Evolutionary conservation across 2,113 vertebrate genomes (phyloP), one percentile per base, ranked within the genome.

Genomic region (Pseudorectes ferrugineus): DNA sequence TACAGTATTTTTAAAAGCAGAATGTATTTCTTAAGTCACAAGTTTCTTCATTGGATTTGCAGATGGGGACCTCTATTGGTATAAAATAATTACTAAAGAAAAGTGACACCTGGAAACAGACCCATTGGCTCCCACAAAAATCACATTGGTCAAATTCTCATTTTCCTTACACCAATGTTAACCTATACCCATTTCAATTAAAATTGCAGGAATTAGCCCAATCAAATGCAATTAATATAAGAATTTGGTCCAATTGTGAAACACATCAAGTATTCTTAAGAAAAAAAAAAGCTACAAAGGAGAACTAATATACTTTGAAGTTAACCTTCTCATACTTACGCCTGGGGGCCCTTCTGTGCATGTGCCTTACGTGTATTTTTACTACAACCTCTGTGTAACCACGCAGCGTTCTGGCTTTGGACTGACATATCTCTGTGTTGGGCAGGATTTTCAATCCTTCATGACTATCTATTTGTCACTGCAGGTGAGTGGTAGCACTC

Each of bases 51-150:
- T 97, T 97, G 93, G 94, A 98, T 97, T 98, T 98, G 98, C 96
- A 98, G 97, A 97, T 98, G 97, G 97, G 97, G 98, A 98, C 98
- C 98, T 97, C 98, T 98, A 96, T 98, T 97, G 98, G 98, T 97
- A 92, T 97, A 95, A 97, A 96, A 73, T 63, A 97, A 97, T 97
- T 96, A 86, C 54, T 77, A 89, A 90, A 89, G 63, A 88, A 94
- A 91, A 16, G 36, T 14, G 70, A 94, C 88, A 89, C 75, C 92
- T 67, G 71, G 59, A 59, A 91, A 89, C 46, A 70, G 17, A 62
- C 43, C 62, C 55, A 36, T 42, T 78, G 71, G 68, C 51, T 93
- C 57, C 38, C 63, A 63, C 2, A 5, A 82, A 89, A 91, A 92
- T 36, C 33, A 54, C 52, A 54, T 1, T n/a, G 43, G 85, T 40